Evolutionary conservation across 2,888 invertebrate genomes (phyloP).

Genomic region (Cephus rjabovi): DNA sequence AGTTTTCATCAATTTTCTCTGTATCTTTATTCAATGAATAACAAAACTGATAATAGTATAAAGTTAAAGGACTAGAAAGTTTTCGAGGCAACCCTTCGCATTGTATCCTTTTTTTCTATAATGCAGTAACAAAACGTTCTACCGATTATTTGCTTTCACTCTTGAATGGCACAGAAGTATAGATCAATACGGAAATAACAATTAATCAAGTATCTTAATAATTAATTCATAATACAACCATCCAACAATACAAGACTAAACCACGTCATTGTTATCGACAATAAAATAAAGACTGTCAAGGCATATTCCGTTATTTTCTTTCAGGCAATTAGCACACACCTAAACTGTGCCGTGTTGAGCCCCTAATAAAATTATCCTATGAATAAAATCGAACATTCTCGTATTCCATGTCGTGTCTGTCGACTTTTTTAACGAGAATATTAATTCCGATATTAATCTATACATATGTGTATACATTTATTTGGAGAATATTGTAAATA

Average conservation of each 20-base stretch:
- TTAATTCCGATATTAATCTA: slow-evolving; percentile 13
- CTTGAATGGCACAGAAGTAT: slow-evolving; percentile 17
- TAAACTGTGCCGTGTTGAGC: neutral
- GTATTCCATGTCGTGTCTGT: neutral
- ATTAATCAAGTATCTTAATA: neutral
- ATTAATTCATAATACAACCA: neutral
- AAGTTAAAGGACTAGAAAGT: slow-evolving; percentile 39
- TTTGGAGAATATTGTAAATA: neutral
- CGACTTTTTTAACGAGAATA: neutral
- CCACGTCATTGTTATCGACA: neutral
- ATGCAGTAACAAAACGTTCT: slow-evolving; percentile 1
- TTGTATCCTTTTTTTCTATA: slow-evolving; percentile 13
- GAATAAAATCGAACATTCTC: neutral
- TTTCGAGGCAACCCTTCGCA: slow-evolving; percentile 26
- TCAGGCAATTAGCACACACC: neutral
- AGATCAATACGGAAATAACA: slow-evolving; percentile 37
- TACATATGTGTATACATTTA: neutral
- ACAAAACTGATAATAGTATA: slow-evolving; percentile 48
- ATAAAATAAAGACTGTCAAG: neutral
- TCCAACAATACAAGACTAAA: neutral
- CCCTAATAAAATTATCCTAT: neutral
- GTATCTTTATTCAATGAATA: slow-evolving; percentile 46
- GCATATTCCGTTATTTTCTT: neutral
- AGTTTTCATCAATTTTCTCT: slow-evolving; percentile 24
- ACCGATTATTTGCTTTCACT: neutral